These are phyloP conservation scores for Argyrosomus regius DNA, from an alignment of 2,797 vertebrate species.

Conservation along the genomic window DNA sequence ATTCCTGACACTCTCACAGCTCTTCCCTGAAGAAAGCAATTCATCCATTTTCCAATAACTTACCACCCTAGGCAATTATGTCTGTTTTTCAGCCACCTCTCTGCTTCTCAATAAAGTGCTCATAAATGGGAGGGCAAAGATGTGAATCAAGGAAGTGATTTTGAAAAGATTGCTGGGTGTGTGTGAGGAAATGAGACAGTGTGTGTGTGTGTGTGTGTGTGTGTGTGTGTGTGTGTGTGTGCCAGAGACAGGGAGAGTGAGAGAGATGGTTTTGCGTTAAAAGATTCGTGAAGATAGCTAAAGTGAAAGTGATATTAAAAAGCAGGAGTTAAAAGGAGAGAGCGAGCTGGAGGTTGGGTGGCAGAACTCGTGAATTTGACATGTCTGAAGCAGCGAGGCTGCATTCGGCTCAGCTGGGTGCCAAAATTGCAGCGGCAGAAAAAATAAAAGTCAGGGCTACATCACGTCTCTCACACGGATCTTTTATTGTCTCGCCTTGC, in stretches of 20 bases:
- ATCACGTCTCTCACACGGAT: neutral
- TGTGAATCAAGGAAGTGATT: constrained; percentile 83
- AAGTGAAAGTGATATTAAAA: constrained; percentile 75
- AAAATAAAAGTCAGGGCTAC: constrained; percentile 9
- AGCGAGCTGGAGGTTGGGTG: constrained; percentile 31
- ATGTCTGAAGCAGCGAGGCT: constrained; percentile 31
- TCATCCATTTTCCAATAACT: constrained; percentile 86
- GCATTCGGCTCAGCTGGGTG: constrained; percentile 43
- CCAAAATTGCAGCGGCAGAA: constrained; percentile 11
- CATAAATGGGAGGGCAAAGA: constrained; percentile 81
- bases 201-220: constrained; percentile 15
- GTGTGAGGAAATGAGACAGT: constrained; percentile 81
- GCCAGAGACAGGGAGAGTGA: constrained; percentile 4
- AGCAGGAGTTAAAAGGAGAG: constrained; percentile 54
- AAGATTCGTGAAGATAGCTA: constrained; percentile 71
- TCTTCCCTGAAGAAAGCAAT: constrained; percentile 78
- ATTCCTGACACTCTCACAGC: constrained; percentile 73
- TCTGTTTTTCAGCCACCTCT: constrained; percentile 81
- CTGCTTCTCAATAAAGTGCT: constrained; percentile 84
- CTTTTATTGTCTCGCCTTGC: neutral
- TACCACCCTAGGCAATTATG: constrained; percentile 83
- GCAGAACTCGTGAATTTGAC: constrained; percentile 60
- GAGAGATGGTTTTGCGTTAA: constrained; percentile 58
- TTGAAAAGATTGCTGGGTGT: constrained; percentile 78
- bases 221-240: constrained; percentile 10